Conservation (phyloP, 2,888 invertebrate species). For the Synanthedon myopaeformis region DNA sequence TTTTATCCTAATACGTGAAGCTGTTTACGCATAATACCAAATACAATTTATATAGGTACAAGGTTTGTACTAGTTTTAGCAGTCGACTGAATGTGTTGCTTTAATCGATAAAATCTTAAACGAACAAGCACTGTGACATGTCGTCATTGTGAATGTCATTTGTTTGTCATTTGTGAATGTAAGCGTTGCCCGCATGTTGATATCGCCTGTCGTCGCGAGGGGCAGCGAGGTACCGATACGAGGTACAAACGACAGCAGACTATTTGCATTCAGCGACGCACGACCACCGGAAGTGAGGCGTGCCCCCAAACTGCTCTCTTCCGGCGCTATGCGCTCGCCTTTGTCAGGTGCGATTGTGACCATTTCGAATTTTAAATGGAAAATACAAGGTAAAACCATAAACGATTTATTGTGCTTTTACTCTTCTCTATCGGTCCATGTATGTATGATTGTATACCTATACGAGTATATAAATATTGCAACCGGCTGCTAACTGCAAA, state of each 20-base stretch:
- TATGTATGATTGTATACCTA: no score
- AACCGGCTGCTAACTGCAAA: no score
- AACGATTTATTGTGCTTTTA: background rate
- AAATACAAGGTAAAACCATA: background rate
- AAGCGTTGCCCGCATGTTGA: background rate
- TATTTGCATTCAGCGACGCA: constrained; percentile 60
- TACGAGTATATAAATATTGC: no score
- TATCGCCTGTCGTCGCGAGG: constrained; percentile 21
- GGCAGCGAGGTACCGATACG: background rate
- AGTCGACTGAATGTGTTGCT: no score
- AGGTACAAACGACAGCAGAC: constrained; percentile 13
- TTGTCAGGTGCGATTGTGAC: constrained; percentile 1
- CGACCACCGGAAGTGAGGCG: constrained; percentile 58
- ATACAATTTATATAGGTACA: no score
- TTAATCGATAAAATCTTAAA: no score
- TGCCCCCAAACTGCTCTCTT: constrained; percentile 60
- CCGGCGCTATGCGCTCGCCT: constrained; percentile 26
- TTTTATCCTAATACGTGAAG: no score
- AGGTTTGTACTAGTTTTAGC: no score
- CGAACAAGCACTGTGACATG: no score
- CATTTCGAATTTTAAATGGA: background rate
- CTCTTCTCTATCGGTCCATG: background rate
- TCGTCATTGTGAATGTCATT: no score
- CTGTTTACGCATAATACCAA: no score
- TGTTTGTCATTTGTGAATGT: no score